phyloP scores from a whole-genome alignment of 2,113 vertebrate species.

The Leuciscus idus region DNA sequence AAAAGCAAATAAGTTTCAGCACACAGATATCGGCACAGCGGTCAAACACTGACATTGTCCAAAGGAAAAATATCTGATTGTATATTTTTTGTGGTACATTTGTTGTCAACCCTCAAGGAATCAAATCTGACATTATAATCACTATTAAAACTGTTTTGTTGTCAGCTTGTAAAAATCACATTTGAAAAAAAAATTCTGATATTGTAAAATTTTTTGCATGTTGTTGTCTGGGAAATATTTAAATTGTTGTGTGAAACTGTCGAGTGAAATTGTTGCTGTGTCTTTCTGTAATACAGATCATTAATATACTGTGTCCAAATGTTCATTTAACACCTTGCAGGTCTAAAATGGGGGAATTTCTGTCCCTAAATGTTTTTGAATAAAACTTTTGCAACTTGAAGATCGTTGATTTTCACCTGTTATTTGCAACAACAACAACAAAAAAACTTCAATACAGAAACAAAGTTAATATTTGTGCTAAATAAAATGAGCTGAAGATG shows the following conservation, averaged over 20 bases:
- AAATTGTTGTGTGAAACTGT: slow-evolving; percentile 31
- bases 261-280: slow-evolving; percentile 10
- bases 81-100: slow-evolving; percentile 15
- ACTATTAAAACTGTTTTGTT: neutral
- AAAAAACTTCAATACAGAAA: neutral
- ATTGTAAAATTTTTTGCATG: slow-evolving; percentile 13
- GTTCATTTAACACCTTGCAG: slow-evolving; percentile 22
- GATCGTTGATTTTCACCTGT: neutral
- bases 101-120: neutral
- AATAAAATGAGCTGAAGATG: neutral
- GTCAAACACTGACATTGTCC: neutral
- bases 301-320: slow-evolving; percentile 5
- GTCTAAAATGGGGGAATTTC: slow-evolving; percentile 9
- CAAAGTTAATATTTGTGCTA: neutral
- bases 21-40: neutral
- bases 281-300: slow-evolving; percentile 22
- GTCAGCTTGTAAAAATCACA: neutral
- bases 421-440: neutral
- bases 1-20: neutral
- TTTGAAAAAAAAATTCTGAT: neutral
- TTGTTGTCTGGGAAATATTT: slow-evolving; percentile 11
- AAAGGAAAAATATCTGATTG: neutral
- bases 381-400: slow-evolving; percentile 45
- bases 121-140: neutral
- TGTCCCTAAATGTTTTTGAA: slow-evolving; percentile 43